Evolutionary conservation across 2,888 invertebrate species (phyloP), one percentile per base, ranked within the genome.

Genomic region (Crepidodera aurea): DNA sequence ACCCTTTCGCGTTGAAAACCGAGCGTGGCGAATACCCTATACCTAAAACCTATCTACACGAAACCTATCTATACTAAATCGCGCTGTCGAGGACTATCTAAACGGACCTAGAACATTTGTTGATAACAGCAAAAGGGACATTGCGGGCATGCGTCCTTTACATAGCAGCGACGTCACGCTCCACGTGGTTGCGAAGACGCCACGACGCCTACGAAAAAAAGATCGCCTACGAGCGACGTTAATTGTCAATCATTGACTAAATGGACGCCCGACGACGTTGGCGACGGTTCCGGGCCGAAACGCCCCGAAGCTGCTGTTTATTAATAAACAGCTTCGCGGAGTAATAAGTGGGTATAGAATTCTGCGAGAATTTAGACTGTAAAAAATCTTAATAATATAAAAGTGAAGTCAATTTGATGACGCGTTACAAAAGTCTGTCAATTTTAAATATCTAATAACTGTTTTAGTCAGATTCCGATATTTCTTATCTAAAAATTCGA

Each of bases 131-230:
- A 16, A 13, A 37, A 44, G 7, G 32, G 54, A 19, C 29, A 1
- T 2, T 18, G 12, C 51, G 48, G 25, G 37, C 53, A 56, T 34
- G 51, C 56, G 61, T 56, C 19, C 12, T 12, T 16, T 8, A 39
- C 37, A 6, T 16, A 15, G 22, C 46, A n/a, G 10, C 44, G 48
- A 48, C 54, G 60, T 60, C 60, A 60, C 40, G 18, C 27, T 60
- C 56, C 62, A 62, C 62, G 62, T 62, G 62, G 62, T 57, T 44
- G 40, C 37, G 39, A 53, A 57, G 62, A 62, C 44, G 53, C 46
- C 42, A 44, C 34, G 44, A 46, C 61, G 51, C 61, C 60, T 48
- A 60, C 60, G 60, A 40, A n/a, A 40, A 37, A 37, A 15, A 8
- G 37, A 37, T 46, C 46, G 22, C 46, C 46, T 25, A 46, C 46